phyloP scores from a whole-genome alignment of 92 coral and sea anemone genomes.

The Porites cylindrica region DNA sequence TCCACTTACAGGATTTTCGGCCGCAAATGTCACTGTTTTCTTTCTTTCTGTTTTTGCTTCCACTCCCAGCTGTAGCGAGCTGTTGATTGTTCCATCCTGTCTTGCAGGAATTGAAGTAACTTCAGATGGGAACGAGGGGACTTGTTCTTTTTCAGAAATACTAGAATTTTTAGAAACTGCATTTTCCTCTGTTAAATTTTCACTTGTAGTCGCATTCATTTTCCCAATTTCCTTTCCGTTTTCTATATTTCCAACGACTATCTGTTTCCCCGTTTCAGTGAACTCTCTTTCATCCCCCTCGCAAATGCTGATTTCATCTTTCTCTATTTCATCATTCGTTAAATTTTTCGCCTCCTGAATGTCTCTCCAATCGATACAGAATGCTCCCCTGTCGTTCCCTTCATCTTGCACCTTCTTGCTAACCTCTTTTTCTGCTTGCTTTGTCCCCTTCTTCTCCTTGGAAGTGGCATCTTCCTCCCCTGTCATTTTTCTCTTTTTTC shows the following conservation, averaged over 20 bases:
- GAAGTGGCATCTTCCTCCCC: neutral
- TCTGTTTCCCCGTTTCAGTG: neutral
- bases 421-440: neutral
- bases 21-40: constrained; percentile 4
- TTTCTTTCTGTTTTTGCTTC: neutral
- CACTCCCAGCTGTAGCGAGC: neutral
- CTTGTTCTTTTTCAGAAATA: neutral
- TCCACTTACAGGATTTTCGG: neutral
- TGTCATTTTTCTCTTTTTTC: constrained; percentile 27
- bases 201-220: neutral
- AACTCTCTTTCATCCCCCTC: neutral
- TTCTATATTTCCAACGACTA: neutral
- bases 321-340: neutral
- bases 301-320: neutral
- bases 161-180: neutral
- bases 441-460: neutral
- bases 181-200: neutral
- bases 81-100: neutral
- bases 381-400: constrained; percentile 29
- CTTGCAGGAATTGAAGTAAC: neutral
- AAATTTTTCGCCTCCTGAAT: constrained; percentile 47
- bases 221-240: neutral
- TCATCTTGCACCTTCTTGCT: constrained; percentile 6
- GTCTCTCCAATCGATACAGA: constrained; percentile 74
- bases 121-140: neutral